Base-by-base conservation (phyloP, 2,888 invertebrate species). In the Thera britannica region DNA sequence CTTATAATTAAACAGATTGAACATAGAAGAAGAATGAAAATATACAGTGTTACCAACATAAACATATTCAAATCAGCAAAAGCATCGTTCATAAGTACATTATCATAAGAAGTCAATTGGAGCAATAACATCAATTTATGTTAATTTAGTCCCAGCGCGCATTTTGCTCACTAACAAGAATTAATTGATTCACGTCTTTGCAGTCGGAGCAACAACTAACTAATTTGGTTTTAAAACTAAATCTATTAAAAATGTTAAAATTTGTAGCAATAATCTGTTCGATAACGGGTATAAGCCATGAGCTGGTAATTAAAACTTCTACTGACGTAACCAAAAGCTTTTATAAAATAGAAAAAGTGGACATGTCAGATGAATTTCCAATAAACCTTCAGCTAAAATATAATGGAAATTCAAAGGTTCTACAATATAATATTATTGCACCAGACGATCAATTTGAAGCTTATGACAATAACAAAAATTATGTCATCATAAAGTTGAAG, bases 101-200 rank as follows among this genome's bases (percentile, higher is more conserved):
- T 38, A 38, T 5, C 38, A 38, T 38, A 38, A 38, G 38, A 38
- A 38, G 38, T 38, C 38, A 38, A 38, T 38, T 38, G 38, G 38
- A 5, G 75, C 81, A 85, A 84, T 82, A 77, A 80, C 83, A 74
- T 84, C 83, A 83, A 86, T 81, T 83, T 77, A 67, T 69, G 75
- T 79, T 77, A 57, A 77, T 79, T 81, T 81, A 74, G 71, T 75
- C 57, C 71, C 67, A 48, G 68, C 65, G 72, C 65, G 72, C 68
- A 74, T 70, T 71, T 72, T 72, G 71, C 76, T 78, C 70, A 72
- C 68, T 67, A 71, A 65, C 72, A 68, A 73, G 65, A 67, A 70
- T 61, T 74, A 68, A 73, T 75, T 71, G 72, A 74, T 71, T 70
- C n/a, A 71, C 71, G 64, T 71, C 59, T 52, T 61, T 52, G 58